Evolutionary conservation across 2,888 invertebrate species (phyloP).

Genomic region (Caradrina kadenii): DNA sequence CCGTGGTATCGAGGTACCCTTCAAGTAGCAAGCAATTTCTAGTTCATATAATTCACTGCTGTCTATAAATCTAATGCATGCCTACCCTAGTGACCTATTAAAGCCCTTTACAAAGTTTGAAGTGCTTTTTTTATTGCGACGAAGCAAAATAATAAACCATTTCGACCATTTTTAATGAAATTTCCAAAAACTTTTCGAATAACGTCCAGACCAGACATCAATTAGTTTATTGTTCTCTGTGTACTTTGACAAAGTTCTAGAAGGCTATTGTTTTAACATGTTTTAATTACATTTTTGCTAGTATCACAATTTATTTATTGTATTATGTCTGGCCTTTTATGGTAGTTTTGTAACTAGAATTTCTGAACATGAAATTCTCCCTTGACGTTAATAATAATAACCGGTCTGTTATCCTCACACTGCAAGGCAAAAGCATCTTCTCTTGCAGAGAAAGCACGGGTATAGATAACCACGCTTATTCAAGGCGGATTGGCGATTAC

Average conservation of each 20-base stretch:
- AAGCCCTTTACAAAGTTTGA: neutral
- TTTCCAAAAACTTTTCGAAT: slow-evolving; percentile 31
- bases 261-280: slow-evolving; percentile 31
- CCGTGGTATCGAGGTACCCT: too few relatives aligned
- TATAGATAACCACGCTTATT: too few relatives aligned
- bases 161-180: slow-evolving; percentile 6
- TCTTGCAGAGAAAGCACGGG: too few relatives aligned
- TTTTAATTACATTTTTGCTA: slow-evolving; percentile 28
- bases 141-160: slow-evolving; percentile 7
- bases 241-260: slow-evolving; percentile 20
- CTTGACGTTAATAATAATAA: neutral
- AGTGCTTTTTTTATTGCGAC: slow-evolving; percentile 1
- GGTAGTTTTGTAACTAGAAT: slow-evolving; percentile 7
- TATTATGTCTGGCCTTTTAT: neutral
- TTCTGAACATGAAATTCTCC: neutral
- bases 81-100: neutral
- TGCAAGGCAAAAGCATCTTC: too few relatives aligned
- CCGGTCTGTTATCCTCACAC: too few relatives aligned
- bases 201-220: slow-evolving; percentile 2
- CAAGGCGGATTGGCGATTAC: too few relatives aligned
- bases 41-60: neutral
- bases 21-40: too few relatives aligned
- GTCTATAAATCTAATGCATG: neutral
- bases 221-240: slow-evolving; percentile 28
- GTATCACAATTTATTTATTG: slow-evolving; percentile 24